phyloP scores from a whole-genome alignment of 2,797 vertebrate species.

The Sebastes goodei region DNA sequence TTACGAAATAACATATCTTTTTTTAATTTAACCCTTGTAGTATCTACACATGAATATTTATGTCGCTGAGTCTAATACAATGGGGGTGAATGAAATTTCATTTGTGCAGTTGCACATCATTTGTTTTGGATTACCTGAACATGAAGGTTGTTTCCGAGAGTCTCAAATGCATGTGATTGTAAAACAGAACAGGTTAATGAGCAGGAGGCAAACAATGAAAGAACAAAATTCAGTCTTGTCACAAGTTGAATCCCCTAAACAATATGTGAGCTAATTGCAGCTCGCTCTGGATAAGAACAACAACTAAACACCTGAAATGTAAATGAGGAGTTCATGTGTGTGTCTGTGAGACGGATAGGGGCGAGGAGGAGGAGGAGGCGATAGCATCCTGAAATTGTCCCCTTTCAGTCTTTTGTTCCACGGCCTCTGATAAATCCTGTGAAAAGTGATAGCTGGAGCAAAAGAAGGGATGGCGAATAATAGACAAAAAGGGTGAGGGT shows the following conservation, averaged over 20 bases:
- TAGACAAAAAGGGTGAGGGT: not conserved
- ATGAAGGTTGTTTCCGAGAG: not conserved
- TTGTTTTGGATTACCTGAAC: not conserved
- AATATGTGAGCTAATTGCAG: not conserved
- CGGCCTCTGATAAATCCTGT: slow-evolving; percentile 42
- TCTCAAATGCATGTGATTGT: not conserved
- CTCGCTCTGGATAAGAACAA: not conserved
- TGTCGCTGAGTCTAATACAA: not conserved
- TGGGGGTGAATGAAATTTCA: too few species aligned
- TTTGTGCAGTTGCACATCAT: too few species aligned
- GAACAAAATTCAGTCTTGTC: not conserved
- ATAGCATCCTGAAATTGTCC: slow-evolving; percentile 59
- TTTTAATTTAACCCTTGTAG: too few species aligned
- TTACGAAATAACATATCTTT: not conserved
- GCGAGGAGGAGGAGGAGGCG: not conserved
- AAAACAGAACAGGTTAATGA: not conserved
- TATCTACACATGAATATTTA: not conserved
- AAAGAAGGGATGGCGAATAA: slow-evolving; percentile 12
- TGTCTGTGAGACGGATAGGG: not conserved
- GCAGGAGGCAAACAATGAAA: not conserved
- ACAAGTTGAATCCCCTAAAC: not conserved
- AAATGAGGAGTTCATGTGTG: not conserved
- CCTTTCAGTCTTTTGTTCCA: slow-evolving; percentile 53
- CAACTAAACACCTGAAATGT: slow-evolving; percentile 9
- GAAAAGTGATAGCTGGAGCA: slow-evolving; percentile 37